These are phyloP conservation scores for Hypanus sabinus DNA, from an alignment of 2,113 vertebrate genomes.

Conservation along the genomic window DNA sequence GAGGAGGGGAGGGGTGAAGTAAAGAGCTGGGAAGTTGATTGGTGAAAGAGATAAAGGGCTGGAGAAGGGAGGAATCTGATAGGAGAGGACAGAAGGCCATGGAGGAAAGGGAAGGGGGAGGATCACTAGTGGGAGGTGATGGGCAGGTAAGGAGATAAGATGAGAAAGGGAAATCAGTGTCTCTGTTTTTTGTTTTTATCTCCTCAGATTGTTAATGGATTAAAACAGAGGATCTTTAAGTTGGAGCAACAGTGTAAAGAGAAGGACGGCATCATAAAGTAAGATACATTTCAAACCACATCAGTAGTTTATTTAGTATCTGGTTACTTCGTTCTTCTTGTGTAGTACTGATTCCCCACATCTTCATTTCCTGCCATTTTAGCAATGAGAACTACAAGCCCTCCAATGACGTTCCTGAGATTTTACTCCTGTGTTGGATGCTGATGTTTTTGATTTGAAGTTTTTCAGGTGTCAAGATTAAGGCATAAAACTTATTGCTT, in stretches of 20 bases:
- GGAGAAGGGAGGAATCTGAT: too few relatives aligned
- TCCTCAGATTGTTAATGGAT: slow-evolving; percentile 67
- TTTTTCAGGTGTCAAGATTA: too few relatives aligned
- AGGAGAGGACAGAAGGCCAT: too few relatives aligned
- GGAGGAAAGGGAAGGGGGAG: too few relatives aligned
- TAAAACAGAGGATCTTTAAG: slow-evolving; percentile 78
- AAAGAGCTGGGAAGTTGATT: too few relatives aligned
- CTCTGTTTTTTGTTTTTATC: slow-evolving; percentile 40
- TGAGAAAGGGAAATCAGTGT: neutral
- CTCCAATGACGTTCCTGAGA: neutral
- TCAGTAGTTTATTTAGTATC: neutral
- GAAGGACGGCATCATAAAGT: slow-evolving; percentile 74
- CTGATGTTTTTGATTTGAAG: too few relatives aligned
- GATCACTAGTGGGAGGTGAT: too few relatives aligned
- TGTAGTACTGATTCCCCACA: neutral
- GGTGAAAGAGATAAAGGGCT: too few relatives aligned
- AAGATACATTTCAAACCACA: slow-evolving; percentile 28
- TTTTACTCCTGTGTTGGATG: neutral
- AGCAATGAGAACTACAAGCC: neutral
- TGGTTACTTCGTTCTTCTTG: neutral
- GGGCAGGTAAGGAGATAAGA: too few relatives aligned
- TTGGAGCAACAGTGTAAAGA: slow-evolving; percentile 84
- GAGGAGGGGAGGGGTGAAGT: too few relatives aligned
- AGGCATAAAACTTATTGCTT: too few relatives aligned
- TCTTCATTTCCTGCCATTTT: slow-evolving; percentile 28